Conservation (phyloP, 1,140 invertebrate species). For the Euwallacea fornicatus region DNA sequence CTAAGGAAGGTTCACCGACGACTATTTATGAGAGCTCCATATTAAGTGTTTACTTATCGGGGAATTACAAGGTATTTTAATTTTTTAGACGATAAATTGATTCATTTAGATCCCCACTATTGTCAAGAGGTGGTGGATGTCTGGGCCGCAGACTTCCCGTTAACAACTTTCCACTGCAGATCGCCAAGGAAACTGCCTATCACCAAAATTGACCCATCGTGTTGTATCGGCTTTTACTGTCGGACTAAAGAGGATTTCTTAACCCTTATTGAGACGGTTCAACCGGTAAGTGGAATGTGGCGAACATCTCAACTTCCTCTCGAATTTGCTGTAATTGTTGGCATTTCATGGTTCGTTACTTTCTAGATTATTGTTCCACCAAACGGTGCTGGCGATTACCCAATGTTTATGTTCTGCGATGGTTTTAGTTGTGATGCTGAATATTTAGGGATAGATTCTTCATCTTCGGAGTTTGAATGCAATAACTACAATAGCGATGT, state of each 20-base stretch:
- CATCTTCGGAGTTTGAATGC: conserved; percentile 59
- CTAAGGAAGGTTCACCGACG: not conserved
- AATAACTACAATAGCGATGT: conserved; percentile 52
- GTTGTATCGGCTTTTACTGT: conserved; percentile 90
- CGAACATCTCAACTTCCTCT: too few species aligned
- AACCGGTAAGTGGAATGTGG: conserved; percentile 56
- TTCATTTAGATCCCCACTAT: conserved; percentile 91
- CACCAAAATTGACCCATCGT: conserved; percentile 90
- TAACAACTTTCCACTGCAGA: conserved; percentile 81
- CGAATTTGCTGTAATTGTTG: too few species aligned
- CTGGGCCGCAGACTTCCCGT: conserved; percentile 69
- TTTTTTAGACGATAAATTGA: conserved; percentile 77
- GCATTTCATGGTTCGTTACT: not conserved
- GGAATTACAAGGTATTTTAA: not conserved
- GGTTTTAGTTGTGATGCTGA: conserved; percentile 65
- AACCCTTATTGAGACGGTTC: conserved; percentile 69
- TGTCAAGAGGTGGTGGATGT: conserved; percentile 89
- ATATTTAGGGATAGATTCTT: conserved; percentile 51
- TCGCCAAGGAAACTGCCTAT: conserved; percentile 85
- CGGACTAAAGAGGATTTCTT: conserved; percentile 75
- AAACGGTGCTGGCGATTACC: conserved; percentile 64
- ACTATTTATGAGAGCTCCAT: not conserved
- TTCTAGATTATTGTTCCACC: conserved; percentile 65
- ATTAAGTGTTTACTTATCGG: too few species aligned
- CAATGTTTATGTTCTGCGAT: conserved; percentile 77